phyloP scores from a whole-genome alignment of 2,113 vertebrate species.

The Saguinus midas region DNA sequence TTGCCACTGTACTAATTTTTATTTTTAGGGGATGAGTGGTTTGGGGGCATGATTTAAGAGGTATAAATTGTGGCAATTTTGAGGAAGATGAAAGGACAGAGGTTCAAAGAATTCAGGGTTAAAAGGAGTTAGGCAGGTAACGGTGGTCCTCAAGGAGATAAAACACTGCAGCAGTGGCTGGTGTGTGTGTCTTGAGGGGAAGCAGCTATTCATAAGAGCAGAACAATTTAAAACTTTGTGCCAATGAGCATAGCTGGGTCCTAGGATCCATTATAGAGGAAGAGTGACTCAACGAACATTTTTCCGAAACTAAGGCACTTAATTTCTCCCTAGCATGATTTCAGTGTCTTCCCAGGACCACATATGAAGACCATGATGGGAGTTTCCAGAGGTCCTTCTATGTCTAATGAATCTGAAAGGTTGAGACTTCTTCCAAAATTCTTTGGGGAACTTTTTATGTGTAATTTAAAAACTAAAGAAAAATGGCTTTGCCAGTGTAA shows the following conservation, averaged over 20 bases:
- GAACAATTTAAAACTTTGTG: neutral
- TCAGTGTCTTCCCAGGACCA: neutral
- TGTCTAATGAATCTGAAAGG: neutral
- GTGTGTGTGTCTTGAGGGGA: neutral
- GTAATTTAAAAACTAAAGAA: constrained; percentile 63
- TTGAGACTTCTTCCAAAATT: constrained; percentile 18
- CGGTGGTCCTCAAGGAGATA: neutral
- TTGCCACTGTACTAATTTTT: neutral
- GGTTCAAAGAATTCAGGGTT: neutral
- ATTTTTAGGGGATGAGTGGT: neutral
- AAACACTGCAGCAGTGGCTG: neutral
- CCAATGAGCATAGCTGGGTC: neutral
- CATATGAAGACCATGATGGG: neutral
- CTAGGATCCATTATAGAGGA: neutral
- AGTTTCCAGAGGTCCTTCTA: neutral
- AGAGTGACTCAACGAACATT: neutral
- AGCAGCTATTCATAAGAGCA: neutral
- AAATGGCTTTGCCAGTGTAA: constrained; percentile 46
- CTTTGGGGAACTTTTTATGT: neutral
- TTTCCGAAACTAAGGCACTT: neutral
- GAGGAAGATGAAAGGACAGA: neutral
- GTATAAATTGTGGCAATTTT: neutral
- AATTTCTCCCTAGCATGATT: neutral
- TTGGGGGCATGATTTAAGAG: neutral
- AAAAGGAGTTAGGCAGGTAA: neutral